Evolutionary conservation across 2,797 vertebrate species (phyloP).

Genomic region (Rhynchonycteris naso): DNA sequence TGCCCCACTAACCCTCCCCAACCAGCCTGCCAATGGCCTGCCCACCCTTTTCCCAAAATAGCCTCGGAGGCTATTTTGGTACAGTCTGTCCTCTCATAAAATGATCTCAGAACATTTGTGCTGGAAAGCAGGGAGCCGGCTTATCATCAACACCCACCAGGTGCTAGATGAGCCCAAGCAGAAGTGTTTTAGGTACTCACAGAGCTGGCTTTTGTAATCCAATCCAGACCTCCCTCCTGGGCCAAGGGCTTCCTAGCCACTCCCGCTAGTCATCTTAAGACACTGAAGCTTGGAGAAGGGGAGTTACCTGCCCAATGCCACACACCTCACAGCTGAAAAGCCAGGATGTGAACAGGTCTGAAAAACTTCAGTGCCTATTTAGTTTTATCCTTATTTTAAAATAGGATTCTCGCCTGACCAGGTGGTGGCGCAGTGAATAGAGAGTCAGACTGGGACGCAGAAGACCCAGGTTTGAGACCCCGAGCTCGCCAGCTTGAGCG

Average conservation of each 20-base stretch:
- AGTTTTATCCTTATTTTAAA: not conserved
- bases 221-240: not conserved
- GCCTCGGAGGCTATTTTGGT: conserved; percentile 16
- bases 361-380: not conserved
- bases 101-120: not conserved
- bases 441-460: no score
- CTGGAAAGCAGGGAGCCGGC: not conserved
- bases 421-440: no score
- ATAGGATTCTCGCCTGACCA: no score
- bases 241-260: not conserved
- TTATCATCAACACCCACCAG: not conserved
- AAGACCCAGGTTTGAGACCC: no score
- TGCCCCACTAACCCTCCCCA: not conserved
- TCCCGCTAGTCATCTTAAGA: not conserved
- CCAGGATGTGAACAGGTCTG: not conserved
- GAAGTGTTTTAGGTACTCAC: not conserved
- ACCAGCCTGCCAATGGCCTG: not conserved
- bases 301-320: not conserved
- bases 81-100: not conserved
- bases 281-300: not conserved
- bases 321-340: not conserved
- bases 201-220: not conserved
- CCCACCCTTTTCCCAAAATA: conserved; percentile 38
- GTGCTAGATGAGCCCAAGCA: not conserved
- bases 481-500: no score